Conservation (phyloP, 2,888 invertebrate species). For the Phalera bucephala region DNA sequence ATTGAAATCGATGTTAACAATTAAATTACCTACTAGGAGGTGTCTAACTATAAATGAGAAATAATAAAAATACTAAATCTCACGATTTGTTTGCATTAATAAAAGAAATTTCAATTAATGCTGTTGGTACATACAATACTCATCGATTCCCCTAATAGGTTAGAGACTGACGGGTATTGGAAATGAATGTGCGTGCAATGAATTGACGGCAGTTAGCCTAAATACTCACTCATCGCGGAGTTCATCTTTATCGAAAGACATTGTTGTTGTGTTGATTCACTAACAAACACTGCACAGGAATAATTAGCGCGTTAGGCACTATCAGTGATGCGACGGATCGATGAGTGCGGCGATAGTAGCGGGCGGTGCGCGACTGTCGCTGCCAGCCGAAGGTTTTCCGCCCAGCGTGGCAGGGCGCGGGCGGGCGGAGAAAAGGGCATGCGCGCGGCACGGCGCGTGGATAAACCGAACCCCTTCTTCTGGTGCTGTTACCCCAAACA, state of each 20-base stretch:
- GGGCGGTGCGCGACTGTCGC: constrained; percentile 59
- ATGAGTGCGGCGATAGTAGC: constrained; percentile 50
- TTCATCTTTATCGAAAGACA: constrained; percentile 86
- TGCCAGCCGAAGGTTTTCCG: constrained; percentile 47
- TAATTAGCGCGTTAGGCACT: constrained; percentile 34
- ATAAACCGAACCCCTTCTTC: constrained; percentile 15
- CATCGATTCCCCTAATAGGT: constrained; percentile 35
- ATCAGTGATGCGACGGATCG: constrained; percentile 53
- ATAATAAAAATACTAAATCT: too few relatives aligned
- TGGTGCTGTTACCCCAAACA: constrained; percentile 9
- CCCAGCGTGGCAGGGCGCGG: constrained; percentile 56
- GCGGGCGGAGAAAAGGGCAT: constrained; percentile 41
- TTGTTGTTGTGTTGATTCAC: constrained; percentile 30
- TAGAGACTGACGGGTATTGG: constrained; percentile 17
- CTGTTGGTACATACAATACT: constrained; percentile 14
- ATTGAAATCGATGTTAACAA: too few relatives aligned
- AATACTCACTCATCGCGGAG: constrained; percentile 88
- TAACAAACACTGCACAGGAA: constrained; percentile 46
- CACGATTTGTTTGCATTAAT: neutral
- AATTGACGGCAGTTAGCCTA: constrained; percentile 2
- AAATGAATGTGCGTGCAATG: constrained; percentile 3
- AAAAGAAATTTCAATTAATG: constrained; percentile 8
- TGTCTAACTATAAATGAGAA: too few relatives aligned
- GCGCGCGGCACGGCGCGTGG: constrained; percentile 41
- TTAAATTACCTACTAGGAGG: too few relatives aligned